Percentiles rank a stretch among this genome's conserved stretches.
phyloP scores from a whole-genome alignment of 2,797 vertebrate species.

The Trichosurus vulpecula region DNA sequence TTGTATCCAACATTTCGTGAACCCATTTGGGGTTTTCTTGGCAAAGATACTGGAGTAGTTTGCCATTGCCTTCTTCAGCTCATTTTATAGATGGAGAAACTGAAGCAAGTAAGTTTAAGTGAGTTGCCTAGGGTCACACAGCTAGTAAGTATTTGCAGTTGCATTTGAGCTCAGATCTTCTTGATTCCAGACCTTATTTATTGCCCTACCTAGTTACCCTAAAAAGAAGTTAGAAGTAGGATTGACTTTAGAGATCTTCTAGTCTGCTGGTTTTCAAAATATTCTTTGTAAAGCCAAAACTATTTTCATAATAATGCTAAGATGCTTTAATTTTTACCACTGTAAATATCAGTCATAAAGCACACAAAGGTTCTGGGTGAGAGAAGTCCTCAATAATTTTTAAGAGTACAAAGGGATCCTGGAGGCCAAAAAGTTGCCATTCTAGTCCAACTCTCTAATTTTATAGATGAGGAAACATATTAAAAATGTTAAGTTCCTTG shows the following conservation, averaged over 20 bases:
- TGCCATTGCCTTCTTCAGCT: neutral
- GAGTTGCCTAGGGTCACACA: neutral
- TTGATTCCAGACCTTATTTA: neutral
- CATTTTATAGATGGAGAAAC: neutral
- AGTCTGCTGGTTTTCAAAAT: neutral
- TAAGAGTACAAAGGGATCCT: neutral
- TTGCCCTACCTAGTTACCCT: neutral
- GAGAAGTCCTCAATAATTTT: neutral
- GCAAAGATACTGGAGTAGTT: neutral
- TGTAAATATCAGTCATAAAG: neutral
- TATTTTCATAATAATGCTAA: neutral
- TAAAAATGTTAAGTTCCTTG: neutral
- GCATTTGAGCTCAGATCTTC: neutral
- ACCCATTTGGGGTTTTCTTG: neutral
- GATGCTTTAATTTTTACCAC: neutral
- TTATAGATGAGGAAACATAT: neutral
- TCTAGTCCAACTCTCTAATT: neutral
- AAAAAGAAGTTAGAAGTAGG: neutral
- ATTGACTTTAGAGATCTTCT: neutral
- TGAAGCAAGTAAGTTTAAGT: neutral
- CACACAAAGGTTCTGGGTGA: neutral
- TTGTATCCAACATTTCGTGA: neutral
- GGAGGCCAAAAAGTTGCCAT: neutral
- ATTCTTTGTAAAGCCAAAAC: neutral
- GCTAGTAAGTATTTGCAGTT: neutral